Evolutionary conservation across 2,797 vertebrate genomes (phyloP).

Genomic region (Phataginus tetradactyla): DNA sequence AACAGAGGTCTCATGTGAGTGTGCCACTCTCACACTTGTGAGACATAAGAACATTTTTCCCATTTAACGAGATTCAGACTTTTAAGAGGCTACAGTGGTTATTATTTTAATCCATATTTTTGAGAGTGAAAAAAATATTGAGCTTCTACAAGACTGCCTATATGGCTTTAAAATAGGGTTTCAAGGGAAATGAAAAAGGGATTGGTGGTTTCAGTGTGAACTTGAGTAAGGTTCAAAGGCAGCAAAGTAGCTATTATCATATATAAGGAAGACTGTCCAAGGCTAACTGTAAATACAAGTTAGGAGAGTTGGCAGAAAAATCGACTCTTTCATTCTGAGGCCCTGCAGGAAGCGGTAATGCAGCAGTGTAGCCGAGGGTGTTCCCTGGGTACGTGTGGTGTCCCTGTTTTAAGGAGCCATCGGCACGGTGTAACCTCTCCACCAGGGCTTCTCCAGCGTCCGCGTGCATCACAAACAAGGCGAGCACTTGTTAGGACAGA

Average conservation of each 20-base stretch:
- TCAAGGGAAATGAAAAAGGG: neutral
- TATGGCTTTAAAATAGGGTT: conserved; percentile 11
- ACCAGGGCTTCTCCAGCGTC: neutral
- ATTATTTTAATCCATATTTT: conserved; percentile 16
- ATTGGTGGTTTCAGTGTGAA: neutral
- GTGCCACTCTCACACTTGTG: neutral
- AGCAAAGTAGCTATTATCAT: neutral
- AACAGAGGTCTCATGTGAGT: too few relatives aligned
- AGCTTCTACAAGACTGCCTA: neutral
- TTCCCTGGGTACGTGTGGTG: too few relatives aligned
- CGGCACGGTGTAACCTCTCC: neutral
- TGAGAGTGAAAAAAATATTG: neutral
- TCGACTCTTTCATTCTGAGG: neutral
- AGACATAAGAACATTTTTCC: neutral
- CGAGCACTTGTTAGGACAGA: neutral
- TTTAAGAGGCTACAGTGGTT: neutral
- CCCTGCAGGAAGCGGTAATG: neutral
- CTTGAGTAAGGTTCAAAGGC: neutral
- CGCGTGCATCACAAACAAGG: accelerated
- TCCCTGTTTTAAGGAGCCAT: neutral
- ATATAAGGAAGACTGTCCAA: neutral
- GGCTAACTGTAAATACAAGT: neutral
- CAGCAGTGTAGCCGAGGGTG: neutral
- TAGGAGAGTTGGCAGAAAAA: neutral
- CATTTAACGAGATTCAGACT: neutral